Evolutionary conservation across 2,888 invertebrate species (phyloP).

Genomic region (Epirrhoe tristata): DNA sequence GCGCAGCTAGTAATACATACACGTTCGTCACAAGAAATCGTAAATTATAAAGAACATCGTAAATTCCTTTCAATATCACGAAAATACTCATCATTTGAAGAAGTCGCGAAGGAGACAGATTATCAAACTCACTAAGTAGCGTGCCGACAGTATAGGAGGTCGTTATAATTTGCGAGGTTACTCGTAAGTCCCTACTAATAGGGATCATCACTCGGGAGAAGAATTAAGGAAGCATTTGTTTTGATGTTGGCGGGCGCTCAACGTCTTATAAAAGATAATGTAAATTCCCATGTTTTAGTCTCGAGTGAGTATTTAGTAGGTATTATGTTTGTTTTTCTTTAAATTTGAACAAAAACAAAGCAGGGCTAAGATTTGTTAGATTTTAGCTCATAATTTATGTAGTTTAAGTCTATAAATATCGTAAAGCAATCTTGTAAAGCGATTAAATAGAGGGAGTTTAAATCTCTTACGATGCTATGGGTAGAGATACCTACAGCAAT

Average conservation of each 20-base stretch:
- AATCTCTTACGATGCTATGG: slow-evolving; percentile 50
- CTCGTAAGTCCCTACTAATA: slow-evolving; percentile 81
- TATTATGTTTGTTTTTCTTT: slow-evolving; percentile 32
- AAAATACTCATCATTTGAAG: slow-evolving; percentile 37
- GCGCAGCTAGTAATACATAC: no score
- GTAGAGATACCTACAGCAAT: slow-evolving; percentile 61
- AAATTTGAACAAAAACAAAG: not conserved
- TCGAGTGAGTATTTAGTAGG: slow-evolving; percentile 37
- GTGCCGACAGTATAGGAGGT: slow-evolving; percentile 59
- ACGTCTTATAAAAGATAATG: slow-evolving; percentile 56
- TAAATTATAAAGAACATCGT: slow-evolving; percentile 1
- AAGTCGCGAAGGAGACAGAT: slow-evolving; percentile 68
- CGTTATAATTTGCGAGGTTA: slow-evolving; percentile 83
- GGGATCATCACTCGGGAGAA: slow-evolving; percentile 80
- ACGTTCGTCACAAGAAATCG: no score
- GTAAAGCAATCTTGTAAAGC: slow-evolving; percentile 40
- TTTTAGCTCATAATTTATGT: not conserved
- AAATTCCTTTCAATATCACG: slow-evolving; percentile 41
- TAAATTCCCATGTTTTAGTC: slow-evolving; percentile 54
- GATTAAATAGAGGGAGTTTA: slow-evolving; percentile 50
- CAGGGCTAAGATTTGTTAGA: not conserved
- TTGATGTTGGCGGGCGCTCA: slow-evolving; percentile 72
- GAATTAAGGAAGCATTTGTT: slow-evolving; percentile 81
- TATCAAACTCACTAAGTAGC: slow-evolving; percentile 76
- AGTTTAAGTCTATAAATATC: slow-evolving; percentile 12